phyloP scores from a whole-genome alignment of 2,113 vertebrate genomes.

The Oxyruncus cristatus region DNA sequence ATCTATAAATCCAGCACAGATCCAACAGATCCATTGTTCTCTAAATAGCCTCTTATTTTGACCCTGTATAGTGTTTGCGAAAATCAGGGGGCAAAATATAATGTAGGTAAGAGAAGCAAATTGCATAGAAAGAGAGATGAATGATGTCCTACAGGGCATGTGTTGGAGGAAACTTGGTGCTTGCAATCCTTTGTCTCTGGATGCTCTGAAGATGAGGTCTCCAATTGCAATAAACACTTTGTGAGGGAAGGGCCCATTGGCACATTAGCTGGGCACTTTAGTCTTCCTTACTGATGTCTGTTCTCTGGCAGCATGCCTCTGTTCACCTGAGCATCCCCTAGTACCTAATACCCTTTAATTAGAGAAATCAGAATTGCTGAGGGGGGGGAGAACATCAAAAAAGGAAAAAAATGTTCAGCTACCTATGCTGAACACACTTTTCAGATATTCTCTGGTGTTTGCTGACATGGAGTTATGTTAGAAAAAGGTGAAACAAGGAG shows the following conservation, averaged over 20 bases:
- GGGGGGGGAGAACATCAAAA: too few species aligned
- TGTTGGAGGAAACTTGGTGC: neutral
- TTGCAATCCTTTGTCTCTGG: neutral
- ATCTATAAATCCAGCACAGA: neutral
- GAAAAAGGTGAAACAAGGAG: neutral
- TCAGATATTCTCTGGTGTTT: neutral
- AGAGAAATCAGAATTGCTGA: neutral
- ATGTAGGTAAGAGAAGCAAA: neutral
- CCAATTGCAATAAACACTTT: neutral
- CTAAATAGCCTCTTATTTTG: neutral
- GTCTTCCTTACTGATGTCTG: neutral
- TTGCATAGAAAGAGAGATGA: neutral
- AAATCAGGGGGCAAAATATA: neutral
- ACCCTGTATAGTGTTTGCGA: neutral
- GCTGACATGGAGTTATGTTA: neutral
- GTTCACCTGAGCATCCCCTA: neutral
- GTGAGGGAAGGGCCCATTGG: neutral
- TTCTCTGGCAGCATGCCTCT: neutral
- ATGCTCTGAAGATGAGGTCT: neutral
- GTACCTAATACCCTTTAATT: neutral
- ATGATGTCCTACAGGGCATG: neutral
- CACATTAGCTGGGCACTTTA: neutral
- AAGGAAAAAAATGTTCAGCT: neutral
- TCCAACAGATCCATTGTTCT: neutral
- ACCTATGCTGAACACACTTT: neutral